Conservation (phyloP, 2,797 vertebrate species). For the Peromyscus nudipes region DNA sequence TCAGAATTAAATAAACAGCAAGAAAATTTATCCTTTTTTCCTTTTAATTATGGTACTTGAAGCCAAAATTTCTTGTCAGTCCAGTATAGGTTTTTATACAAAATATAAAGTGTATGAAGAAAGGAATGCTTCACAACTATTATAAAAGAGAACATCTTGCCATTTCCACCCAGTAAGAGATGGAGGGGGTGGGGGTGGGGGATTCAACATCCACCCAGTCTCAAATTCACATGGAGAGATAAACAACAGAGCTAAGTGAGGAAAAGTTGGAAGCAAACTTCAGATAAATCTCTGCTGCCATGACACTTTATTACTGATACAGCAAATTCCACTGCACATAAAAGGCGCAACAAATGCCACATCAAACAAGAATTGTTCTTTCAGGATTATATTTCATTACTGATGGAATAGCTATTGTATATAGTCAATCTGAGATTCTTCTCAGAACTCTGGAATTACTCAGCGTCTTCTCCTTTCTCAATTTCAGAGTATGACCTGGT, state of each 20-base stretch:
- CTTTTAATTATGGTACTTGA: not conserved
- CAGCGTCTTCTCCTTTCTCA: not conserved
- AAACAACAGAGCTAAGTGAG: not conserved
- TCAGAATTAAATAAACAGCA: not conserved
- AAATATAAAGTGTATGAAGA: not conserved
- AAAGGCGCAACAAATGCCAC: not conserved
- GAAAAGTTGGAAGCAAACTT: not conserved
- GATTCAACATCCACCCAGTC: not conserved
- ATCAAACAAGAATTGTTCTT: not conserved
- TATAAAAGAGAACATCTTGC: not conserved
- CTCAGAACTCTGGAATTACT: not conserved
- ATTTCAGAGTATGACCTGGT: conserved; percentile 93
- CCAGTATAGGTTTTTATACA: not conserved
- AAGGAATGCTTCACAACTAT: not conserved
- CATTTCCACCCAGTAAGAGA: not conserved
- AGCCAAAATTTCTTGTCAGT: conserved; percentile 3
- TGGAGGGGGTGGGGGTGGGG: rapidly evolving
- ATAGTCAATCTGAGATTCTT: too few relatives aligned
- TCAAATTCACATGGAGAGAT: not conserved
- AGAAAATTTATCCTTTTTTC: not conserved
- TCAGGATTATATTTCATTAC: not conserved
- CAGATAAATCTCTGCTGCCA: not conserved
- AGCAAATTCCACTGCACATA: not conserved
- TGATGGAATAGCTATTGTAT: not conserved
- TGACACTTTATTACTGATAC: not conserved